phyloP scores from a whole-genome alignment of 2,888 invertebrate species.

The Neoaliturus tenellus region DNA sequence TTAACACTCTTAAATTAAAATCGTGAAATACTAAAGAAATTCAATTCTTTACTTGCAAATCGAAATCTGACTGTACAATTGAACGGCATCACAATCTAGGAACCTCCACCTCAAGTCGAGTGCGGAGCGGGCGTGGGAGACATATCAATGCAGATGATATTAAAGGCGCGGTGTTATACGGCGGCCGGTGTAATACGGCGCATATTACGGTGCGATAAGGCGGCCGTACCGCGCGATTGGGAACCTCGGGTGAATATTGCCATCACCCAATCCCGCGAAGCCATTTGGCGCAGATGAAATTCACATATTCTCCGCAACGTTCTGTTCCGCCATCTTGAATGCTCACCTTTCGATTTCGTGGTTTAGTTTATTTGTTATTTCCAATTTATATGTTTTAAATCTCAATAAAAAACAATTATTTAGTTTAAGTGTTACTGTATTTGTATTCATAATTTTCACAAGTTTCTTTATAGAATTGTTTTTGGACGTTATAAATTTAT shows the following conservation, averaged over 20 bases:
- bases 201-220: constrained; percentile 6
- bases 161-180: neutral
- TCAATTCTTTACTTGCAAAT: too few relatives aligned
- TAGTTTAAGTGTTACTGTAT: too few relatives aligned
- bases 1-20: too few relatives aligned
- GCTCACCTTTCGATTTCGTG: neutral
- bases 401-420: too few relatives aligned
- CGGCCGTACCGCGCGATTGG: neutral
- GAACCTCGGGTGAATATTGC: constrained; percentile 24
- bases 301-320: neutral
- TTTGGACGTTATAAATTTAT: too few relatives aligned
- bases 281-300: neutral
- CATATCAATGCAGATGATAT: constrained; percentile 6
- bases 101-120: neutral
- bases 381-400: too few relatives aligned
- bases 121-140: neutral
- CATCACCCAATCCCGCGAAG: constrained; percentile 8
- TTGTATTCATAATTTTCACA: too few relatives aligned
- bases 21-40: too few relatives aligned
- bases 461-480: too few relatives aligned
- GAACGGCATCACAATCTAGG: too few relatives aligned
- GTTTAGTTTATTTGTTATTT: too few relatives aligned
- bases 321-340: neutral
- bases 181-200: neutral
- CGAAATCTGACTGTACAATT: too few relatives aligned